A percentile compares a stretch with the other conserved stretches of the same genome.
These are phyloP conservation scores for Cryptocephalus primarius DNA, from an alignment of 2,888 invertebrate genomes.

Conservation along the genomic window DNA sequence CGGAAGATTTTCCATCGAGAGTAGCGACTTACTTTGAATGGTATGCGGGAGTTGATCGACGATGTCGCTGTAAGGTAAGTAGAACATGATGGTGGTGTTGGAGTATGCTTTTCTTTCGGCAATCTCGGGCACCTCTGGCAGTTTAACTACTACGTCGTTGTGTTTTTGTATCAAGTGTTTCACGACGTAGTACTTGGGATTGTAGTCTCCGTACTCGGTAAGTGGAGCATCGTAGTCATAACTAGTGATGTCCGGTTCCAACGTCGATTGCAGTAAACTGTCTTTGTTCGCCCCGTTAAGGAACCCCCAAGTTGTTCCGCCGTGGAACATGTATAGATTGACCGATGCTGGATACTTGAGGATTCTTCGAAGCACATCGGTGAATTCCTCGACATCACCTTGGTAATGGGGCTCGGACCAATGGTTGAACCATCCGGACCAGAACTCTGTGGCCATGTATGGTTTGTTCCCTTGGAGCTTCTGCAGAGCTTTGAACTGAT, in stretches of 20 bases:
- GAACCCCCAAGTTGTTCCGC: conserved; percentile 80
- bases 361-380: conserved; percentile 13
- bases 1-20: conserved; percentile 29
- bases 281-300: conserved; percentile 31
- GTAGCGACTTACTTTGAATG: conserved; percentile 9
- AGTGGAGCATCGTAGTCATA: conserved; percentile 86
- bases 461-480: conserved; percentile 39
- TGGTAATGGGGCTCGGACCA: conserved; percentile 36
- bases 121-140: conserved; percentile 3
- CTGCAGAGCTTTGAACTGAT: conserved; percentile 34
- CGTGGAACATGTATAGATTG: conserved; percentile 86
- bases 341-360: conserved; percentile 45
- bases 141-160: conserved; percentile 9
- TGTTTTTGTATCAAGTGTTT: conserved; percentile 39
- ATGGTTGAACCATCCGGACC: conserved; percentile 49
- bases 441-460: conserved; percentile 44
- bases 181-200: conserved; percentile 58
- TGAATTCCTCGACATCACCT: conserved; percentile 13
- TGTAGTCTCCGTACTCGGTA: conserved; percentile 80
- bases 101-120: conserved; percentile 1
- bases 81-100: conserved; percentile 4
- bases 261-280: conserved; percentile 6
- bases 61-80: conserved; percentile 4
- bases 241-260: conserved; percentile 30
- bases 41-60: conserved; percentile 3